These are phyloP conservation scores for Pterobdella sp. DNA, from an alignment of 2,888 invertebrate species.

Conservation along the genomic window DNA sequence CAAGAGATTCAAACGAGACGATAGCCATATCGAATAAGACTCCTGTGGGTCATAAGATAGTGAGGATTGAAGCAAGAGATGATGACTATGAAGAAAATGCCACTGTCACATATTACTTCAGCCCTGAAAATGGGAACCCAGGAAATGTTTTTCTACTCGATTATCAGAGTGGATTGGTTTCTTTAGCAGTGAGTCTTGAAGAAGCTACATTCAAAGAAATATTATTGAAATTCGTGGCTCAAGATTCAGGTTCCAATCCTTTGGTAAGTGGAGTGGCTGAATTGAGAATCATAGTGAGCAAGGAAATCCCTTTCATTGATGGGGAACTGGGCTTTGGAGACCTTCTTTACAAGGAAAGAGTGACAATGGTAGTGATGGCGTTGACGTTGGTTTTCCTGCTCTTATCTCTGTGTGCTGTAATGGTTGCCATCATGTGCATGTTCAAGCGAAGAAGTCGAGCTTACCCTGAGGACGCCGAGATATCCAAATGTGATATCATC, in stretches of 20 bases:
- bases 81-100: slow-evolving; percentile 24
- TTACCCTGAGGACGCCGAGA: not conserved
- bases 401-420: slow-evolving; percentile 29
- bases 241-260: slow-evolving; percentile 4
- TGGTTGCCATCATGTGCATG: slow-evolving; percentile 29
- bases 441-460: slow-evolving; percentile 13
- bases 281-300: slow-evolving; percentile 31
- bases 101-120: slow-evolving; percentile 20
- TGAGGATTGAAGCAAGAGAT: slow-evolving; percentile 22
- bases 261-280: slow-evolving; percentile 12
- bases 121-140: slow-evolving; percentile 17
- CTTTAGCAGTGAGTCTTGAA: not conserved
- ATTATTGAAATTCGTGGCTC: slow-evolving; percentile 7
- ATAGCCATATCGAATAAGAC: slow-evolving; percentile 26
- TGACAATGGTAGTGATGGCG: slow-evolving; percentile 30
- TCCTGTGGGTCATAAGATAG: slow-evolving; percentile 9
- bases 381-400: slow-evolving; percentile 30
- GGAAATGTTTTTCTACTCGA: slow-evolving; percentile 22
- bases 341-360: slow-evolving; percentile 26
- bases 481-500: slow-evolving; percentile 8
- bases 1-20: slow-evolving; percentile 23
- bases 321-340: slow-evolving; percentile 17
- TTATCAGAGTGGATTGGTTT: slow-evolving; percentile 3
- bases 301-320: slow-evolving; percentile 26
- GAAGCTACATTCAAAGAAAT: slow-evolving; percentile 19